Percentiles rank a stretch among this genome's conserved stretches.
These are phyloP conservation scores for Scophthalmus maximus DNA, from an alignment of 2,113 vertebrate species.

Conservation along the genomic window DNA sequence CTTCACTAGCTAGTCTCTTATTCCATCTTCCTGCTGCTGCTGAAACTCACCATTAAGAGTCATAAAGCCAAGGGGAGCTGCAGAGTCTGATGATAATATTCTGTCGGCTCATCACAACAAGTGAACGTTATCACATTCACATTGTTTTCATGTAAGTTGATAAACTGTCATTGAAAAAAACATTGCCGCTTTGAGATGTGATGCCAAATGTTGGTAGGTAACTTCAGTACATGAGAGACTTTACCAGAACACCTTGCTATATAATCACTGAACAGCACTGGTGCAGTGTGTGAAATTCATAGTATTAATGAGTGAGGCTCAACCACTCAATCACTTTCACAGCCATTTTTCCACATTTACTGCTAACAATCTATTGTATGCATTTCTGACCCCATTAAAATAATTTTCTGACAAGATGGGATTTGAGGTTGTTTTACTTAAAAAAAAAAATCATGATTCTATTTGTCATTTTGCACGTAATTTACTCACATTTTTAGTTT, in stretches of 20 bases:
- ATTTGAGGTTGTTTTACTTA: conserved; percentile 8
- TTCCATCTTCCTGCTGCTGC: too few relatives aligned
- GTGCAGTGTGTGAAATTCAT: neutral
- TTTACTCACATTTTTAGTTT: conserved; percentile 11
- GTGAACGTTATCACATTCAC: too few relatives aligned
- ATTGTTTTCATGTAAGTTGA: too few relatives aligned
- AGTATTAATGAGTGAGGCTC: neutral
- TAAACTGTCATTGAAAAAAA: too few relatives aligned
- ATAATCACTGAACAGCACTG: neutral
- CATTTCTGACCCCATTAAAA: neutral
- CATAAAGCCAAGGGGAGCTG: too few relatives aligned
- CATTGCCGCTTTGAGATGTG: too few relatives aligned
- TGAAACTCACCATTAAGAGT: too few relatives aligned
- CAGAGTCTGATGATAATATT: too few relatives aligned
- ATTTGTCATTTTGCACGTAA: conserved; percentile 22
- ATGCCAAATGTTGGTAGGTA: too few relatives aligned
- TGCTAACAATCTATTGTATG: conserved; percentile 5
- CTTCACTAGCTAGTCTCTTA: too few relatives aligned
- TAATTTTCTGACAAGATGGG: neutral
- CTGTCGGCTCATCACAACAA: neutral
- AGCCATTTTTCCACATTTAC: too few relatives aligned
- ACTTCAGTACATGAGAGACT: neutral
- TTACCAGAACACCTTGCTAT: neutral
- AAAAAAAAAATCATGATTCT: conserved; percentile 4
- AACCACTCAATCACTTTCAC: neutral